Evolutionary conservation across 2,113 vertebrate species (phyloP).

Genomic region (Datnioides undecimradiatus): DNA sequence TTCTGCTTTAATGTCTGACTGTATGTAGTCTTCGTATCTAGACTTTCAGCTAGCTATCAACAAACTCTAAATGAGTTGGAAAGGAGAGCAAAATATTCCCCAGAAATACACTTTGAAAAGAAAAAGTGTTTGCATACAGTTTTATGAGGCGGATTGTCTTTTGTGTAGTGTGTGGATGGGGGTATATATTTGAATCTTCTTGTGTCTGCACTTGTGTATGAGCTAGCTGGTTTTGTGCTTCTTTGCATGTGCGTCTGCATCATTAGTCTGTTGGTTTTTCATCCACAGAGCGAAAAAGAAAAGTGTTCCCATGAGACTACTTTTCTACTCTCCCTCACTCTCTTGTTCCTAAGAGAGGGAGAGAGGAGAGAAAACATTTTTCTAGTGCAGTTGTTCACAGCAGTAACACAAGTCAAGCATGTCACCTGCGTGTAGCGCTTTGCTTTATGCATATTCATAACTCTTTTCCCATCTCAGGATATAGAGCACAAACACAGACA

Average conservation of each 20-base stretch:
- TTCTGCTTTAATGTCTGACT: slow-evolving; percentile 13
- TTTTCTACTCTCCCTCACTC: slow-evolving; percentile 56
- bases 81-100: slow-evolving; percentile 39
- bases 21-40: neutral
- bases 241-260: slow-evolving; percentile 71
- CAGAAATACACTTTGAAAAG: slow-evolving; percentile 50
- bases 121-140: slow-evolving; percentile 41
- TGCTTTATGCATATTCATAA: slow-evolving; percentile 85
- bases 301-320: slow-evolving; percentile 74
- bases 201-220: slow-evolving; percentile 43
- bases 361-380: slow-evolving; percentile 64
- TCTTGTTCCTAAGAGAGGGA: slow-evolving; percentile 53
- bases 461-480: slow-evolving; percentile 64
- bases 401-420: slow-evolving; percentile 81
- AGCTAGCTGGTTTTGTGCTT: slow-evolving; percentile 31
- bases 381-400: slow-evolving; percentile 76
- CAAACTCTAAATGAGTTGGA: slow-evolving; percentile 57
- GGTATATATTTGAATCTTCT: slow-evolving; percentile 37
- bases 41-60: slow-evolving; percentile 4
- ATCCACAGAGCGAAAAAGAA: slow-evolving; percentile 70
- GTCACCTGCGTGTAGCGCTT: slow-evolving; percentile 79
- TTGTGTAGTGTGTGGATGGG: slow-evolving; percentile 1
- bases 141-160: slow-evolving; percentile 39
- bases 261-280: slow-evolving; percentile 84
- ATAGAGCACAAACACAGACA: slow-evolving; percentile 64